These are phyloP conservation scores for Xestia rhomboidea DNA, from an alignment of 2,888 invertebrate species.

Conservation along the genomic window DNA sequence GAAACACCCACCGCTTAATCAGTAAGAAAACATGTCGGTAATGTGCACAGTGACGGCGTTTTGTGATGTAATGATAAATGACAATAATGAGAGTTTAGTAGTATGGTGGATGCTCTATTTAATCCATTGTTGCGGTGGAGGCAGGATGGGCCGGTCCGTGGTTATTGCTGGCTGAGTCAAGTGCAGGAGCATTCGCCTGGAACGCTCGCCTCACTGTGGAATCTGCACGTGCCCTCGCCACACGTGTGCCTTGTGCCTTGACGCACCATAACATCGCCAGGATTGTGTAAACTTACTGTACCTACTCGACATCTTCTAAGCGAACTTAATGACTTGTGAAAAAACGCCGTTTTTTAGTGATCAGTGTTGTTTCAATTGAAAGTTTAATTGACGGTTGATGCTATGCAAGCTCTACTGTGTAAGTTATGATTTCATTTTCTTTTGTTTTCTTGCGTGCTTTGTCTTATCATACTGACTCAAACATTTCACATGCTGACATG, in stretches of 20 bases:
- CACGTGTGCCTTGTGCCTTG: conserved; percentile 81
- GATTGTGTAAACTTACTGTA: conserved; percentile 69
- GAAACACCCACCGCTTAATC: conserved; percentile 37
- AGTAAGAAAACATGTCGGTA: conserved; percentile 52
- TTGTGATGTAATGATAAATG: conserved; percentile 54
- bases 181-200: conserved; percentile 88
- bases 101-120: conserved; percentile 80
- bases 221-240: conserved; percentile 83
- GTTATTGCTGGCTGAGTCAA: conserved; percentile 81
- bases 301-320: conserved; percentile 58
- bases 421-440: conserved; percentile 44
- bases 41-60: conserved; percentile 31
- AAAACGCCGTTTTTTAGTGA: conserved; percentile 60
- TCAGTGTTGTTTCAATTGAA: conserved; percentile 46
- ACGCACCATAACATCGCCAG: conserved; percentile 76
- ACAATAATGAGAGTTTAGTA: conserved; percentile 50
- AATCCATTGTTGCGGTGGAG: conserved; percentile 78
- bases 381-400: conserved; percentile 24
- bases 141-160: conserved; percentile 83
- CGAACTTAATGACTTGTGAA: conserved; percentile 33
- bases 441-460: conserved; percentile 37
- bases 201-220: conserved; percentile 85
- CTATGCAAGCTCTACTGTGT: conserved; percentile 36
- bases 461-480: conserved; percentile 1
- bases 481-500: neutral